phyloP scores from a whole-genome alignment of 2,888 invertebrate genomes.

The Zaprionus lineosus region DNA sequence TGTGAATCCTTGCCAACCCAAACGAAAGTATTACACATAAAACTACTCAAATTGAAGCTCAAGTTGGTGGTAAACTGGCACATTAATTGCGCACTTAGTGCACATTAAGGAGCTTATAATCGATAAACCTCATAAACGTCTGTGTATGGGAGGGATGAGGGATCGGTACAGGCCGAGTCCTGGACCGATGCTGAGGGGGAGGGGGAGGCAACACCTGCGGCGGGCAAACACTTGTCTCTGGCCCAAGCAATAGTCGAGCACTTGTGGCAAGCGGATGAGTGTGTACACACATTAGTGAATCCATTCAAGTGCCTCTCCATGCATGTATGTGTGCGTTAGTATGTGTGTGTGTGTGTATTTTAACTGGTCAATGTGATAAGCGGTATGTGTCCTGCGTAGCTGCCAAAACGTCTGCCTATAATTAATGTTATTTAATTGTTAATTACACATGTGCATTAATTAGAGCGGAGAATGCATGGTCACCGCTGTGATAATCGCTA shows the following conservation, averaged over 20 bases:
- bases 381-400: slow-evolving; percentile 34
- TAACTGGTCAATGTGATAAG: slow-evolving; percentile 31
- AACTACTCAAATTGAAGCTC: slow-evolving; percentile 25
- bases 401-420: slow-evolving; percentile 12
- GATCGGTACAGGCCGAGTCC: too few relatives aligned
- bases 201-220: slow-evolving; percentile 45
- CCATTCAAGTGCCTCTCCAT: too few relatives aligned
- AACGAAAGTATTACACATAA: background rate
- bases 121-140: slow-evolving; percentile 61
- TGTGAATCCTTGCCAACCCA: too few relatives aligned
- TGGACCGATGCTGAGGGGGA: slow-evolving; percentile 14
- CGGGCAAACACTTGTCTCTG: slow-evolving; percentile 1
- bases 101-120: slow-evolving; percentile 57
- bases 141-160: too few relatives aligned
- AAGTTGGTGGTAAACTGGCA: slow-evolving; percentile 41
- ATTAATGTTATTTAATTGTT: slow-evolving; percentile 59
- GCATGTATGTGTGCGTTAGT: too few relatives aligned
- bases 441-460: slow-evolving; percentile 60
- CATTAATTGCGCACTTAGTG: slow-evolving; percentile 61
- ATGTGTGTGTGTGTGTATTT: slow-evolving; percentile 15
- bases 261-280: too few relatives aligned
- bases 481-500: too few relatives aligned
- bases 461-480: too few relatives aligned
- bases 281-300: too few relatives aligned
- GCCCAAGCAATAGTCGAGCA: slow-evolving; percentile 3